Conservation (phyloP, 2,113 vertebrate genomes). For the Hiodon alosoides region DNA sequence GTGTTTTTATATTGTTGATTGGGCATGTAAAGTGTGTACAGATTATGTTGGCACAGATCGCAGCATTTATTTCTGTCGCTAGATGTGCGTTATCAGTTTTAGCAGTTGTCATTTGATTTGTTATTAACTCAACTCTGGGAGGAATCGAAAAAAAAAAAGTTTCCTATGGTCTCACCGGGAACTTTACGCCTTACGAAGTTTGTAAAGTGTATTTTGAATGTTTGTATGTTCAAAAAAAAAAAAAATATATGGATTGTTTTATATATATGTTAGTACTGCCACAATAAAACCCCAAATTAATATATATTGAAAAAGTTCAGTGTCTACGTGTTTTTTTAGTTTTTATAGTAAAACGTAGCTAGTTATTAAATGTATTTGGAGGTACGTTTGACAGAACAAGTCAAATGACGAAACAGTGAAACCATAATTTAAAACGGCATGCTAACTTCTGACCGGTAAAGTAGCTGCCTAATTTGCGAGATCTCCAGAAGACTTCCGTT, state of each 20-base stretch:
- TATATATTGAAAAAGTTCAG: slow-evolving; percentile 41
- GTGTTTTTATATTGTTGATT: slow-evolving; percentile 44
- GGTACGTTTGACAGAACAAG: too few relatives aligned
- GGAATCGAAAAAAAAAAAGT: slow-evolving; percentile 59
- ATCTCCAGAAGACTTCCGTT: too few relatives aligned
- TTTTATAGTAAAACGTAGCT: too few relatives aligned
- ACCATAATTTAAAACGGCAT: too few relatives aligned
- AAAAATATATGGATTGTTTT: slow-evolving; percentile 77
- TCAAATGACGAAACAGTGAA: too few relatives aligned
- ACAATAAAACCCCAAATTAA: slow-evolving; percentile 79
- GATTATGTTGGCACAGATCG: slow-evolving; percentile 65
- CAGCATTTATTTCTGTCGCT: slow-evolving; percentile 65
- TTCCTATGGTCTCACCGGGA: slow-evolving; percentile 58
- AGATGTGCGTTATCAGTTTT: slow-evolving; percentile 60
- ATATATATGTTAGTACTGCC: slow-evolving; percentile 85
- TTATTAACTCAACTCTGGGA: slow-evolving; percentile 83
- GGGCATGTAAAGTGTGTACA: slow-evolving; percentile 48
- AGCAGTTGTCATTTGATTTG: slow-evolving; percentile 68
- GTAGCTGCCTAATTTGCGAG: too few relatives aligned
- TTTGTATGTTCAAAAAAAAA: slow-evolving; percentile 84
- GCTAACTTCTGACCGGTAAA: too few relatives aligned
- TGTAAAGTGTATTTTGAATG: slow-evolving; percentile 89
- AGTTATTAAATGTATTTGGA: too few relatives aligned
- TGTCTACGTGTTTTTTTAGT: not conserved
- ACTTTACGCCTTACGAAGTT: slow-evolving; percentile 89